Percentiles rank a stretch among this genome's conserved stretches.
phyloP scores from a whole-genome alignment of 2,113 vertebrate genomes.

The Rhipidura dahli region DNA sequence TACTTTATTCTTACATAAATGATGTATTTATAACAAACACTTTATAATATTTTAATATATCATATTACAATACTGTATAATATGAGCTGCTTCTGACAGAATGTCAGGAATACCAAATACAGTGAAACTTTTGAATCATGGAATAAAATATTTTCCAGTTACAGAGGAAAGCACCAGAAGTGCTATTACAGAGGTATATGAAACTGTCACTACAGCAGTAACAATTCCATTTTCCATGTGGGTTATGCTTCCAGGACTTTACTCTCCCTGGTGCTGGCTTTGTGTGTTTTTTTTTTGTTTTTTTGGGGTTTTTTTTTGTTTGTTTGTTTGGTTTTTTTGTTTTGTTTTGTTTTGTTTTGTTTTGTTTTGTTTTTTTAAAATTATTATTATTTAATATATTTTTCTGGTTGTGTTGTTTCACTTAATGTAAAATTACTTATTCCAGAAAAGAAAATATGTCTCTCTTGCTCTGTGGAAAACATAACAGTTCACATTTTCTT shows the following conservation, averaged over 20 bases:
- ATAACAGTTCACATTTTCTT: neutral
- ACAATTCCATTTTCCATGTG: neutral
- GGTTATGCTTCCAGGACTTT: neutral
- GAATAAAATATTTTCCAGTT: neutral
- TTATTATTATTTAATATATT: neutral
- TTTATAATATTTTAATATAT: neutral
- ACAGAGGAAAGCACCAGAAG: neutral
- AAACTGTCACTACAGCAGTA: neutral
- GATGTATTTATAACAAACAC: neutral
- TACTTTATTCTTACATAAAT: neutral
- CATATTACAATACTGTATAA: no score
- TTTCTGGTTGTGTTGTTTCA: neutral
- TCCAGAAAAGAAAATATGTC: neutral
- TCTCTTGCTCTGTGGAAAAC: neutral
- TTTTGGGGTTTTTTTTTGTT: no score
- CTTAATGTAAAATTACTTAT: neutral
- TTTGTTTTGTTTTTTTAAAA: no score
- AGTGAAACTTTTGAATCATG: neutral
- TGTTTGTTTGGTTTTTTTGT: no score
- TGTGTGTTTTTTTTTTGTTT: no score
- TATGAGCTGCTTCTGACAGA: neutral
- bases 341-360: no score
- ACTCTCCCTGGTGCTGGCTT: neutral
- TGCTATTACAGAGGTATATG: neutral
- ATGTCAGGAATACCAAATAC: neutral